phyloP scores from a whole-genome alignment of 2,113 vertebrate genomes.

The Callorhinus ursinus region DNA sequence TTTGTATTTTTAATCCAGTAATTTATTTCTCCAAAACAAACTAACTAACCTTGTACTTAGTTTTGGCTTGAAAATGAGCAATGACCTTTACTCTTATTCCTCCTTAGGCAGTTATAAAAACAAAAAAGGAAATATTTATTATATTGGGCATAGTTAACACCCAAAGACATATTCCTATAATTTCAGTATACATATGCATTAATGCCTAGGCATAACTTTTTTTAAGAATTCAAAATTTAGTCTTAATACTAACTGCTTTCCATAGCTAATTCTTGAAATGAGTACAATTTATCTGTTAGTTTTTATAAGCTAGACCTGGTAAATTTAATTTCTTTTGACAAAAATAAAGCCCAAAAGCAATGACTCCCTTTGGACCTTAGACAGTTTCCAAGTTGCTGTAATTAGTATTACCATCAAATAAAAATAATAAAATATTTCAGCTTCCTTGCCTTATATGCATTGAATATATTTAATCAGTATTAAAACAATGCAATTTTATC shows the following conservation, averaged over 20 bases:
- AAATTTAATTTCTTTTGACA: neutral
- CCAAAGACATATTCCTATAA: neutral
- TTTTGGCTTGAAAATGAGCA: neutral
- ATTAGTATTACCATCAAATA: neutral
- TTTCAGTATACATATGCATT: neutral
- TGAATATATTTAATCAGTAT: neutral
- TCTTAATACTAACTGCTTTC: neutral
- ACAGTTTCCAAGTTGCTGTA: neutral
- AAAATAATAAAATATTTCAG: neutral
- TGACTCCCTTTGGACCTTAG: neutral
- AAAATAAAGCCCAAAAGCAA: neutral
- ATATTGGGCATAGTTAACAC: neutral
- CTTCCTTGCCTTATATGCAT: neutral
- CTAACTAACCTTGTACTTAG: neutral
- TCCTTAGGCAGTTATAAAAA: neutral
- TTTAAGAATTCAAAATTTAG: neutral
- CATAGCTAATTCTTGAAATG: neutral
- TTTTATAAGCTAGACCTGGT: neutral
- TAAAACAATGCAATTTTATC: neutral
- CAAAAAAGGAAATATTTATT: neutral
- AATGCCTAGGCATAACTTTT: neutral
- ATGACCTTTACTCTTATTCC: neutral
- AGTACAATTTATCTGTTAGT: neutral
- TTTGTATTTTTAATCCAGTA: neutral
- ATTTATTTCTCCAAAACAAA: neutral